These are phyloP conservation scores for Toxotes lorentzi DNA, from an alignment of 2,797 vertebrate species.

Conservation along the genomic window DNA sequence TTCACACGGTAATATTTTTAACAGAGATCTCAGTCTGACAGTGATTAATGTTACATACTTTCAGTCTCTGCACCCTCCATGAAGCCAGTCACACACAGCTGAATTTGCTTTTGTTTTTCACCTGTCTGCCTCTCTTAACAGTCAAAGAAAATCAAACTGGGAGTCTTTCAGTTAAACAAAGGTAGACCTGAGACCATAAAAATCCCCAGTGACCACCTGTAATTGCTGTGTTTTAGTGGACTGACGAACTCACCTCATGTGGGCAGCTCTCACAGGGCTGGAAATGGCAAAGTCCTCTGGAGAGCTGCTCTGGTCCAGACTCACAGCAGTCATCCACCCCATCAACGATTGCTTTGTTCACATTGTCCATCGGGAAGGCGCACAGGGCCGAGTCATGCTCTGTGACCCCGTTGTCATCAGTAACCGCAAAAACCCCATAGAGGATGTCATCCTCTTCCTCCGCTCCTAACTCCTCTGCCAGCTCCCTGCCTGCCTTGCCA, in stretches of 20 bases:
- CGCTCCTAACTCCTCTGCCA: slow-evolving; percentile 89
- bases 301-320: slow-evolving; percentile 78
- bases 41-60: background rate
- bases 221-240: slow-evolving; percentile 7
- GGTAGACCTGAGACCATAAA: background rate
- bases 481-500: slow-evolving; percentile 83
- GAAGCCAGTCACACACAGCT: slow-evolving; percentile 2
- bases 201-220: background rate
- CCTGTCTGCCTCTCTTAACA: background rate
- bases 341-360: slow-evolving; percentile 87
- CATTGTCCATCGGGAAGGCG: slow-evolving; percentile 88
- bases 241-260: slow-evolving; percentile 86
- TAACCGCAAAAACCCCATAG: slow-evolving; percentile 90
- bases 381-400: slow-evolving; percentile 89
- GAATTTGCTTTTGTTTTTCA: background rate
- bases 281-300: slow-evolving; percentile 91
- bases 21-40: background rate
- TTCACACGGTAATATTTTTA: background rate
- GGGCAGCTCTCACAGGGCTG: slow-evolving; percentile 91
- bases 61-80: background rate
- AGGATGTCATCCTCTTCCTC: slow-evolving; percentile 86
- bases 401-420: slow-evolving; percentile 71
- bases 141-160: background rate
- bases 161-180: background rate
- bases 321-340: slow-evolving; percentile 91